Percentiles rank a stretch among this genome's conserved stretches.
Evolutionary conservation across 2,113 vertebrate species (phyloP).

Genomic region (Rhea pennata): DNA sequence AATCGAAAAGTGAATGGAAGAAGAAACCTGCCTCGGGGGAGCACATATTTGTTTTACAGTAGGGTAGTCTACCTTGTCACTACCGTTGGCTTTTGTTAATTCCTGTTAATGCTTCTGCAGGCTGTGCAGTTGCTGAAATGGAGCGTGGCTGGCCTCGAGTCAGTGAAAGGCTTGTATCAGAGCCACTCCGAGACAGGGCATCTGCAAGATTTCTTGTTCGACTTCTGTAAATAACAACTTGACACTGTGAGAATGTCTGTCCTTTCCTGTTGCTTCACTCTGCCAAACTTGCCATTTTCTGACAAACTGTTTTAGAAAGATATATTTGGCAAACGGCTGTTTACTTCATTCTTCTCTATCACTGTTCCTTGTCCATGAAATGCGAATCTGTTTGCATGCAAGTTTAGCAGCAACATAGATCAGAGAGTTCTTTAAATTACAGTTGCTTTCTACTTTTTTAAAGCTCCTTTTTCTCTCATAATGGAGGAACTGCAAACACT

Average conservation of each 20-base stretch:
- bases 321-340: slow-evolving; percentile 23
- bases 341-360: not conserved
- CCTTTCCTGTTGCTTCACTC: not conserved
- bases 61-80: not conserved
- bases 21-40: not conserved
- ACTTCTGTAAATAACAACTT: slow-evolving; percentile 24
- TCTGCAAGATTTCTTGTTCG: slow-evolving; percentile 20
- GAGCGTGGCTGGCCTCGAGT: not conserved
- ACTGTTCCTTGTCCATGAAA: not conserved
- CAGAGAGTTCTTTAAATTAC: not conserved
- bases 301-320: not conserved
- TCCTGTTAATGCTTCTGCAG: slow-evolving; percentile 29
- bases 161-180: not conserved
- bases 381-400: not conserved
- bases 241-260: not conserved
- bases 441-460: not conserved
- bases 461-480: not conserved
- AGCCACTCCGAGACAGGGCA: not conserved
- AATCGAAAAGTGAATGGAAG: not conserved
- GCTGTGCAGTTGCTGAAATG: not conserved
- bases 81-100: not conserved
- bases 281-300: not conserved
- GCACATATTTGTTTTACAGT: not conserved
- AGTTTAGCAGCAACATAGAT: not conserved
- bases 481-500: not conserved